Base-by-base conservation (phyloP, 2,797 vertebrate species). In the Halcyon badia region DNA sequence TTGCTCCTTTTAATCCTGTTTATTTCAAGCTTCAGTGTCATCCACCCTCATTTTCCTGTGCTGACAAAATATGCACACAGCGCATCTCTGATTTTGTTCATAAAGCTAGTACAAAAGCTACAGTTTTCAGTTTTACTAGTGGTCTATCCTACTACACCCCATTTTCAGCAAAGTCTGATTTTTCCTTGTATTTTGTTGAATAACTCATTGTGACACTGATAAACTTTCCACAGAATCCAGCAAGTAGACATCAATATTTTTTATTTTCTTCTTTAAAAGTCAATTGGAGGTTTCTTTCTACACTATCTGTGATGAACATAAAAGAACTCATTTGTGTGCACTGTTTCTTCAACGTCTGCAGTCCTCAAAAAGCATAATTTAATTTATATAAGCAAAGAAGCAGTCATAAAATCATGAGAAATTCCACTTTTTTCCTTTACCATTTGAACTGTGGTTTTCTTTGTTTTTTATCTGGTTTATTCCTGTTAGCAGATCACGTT, bases 1-100 rank as follows among this genome's bases (percentile, higher is more conserved):
- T 84, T 94, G 80, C 80, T 88, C 73, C 89, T 91, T 95, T 86
- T 95, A 91, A 90, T 90, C 72, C 79, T 86, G 44, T 20, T 96
- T 86, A 88, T 90, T 94, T 95, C 83, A 89, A 83, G 46, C 44
- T 83, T 89, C 78, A 66, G 46, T 37, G 48, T 93, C 83, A 95
- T 64, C 62, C 62, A 70, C 56, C 7, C 76, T 91, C 65, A 88
- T 81, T 95, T 92, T 81, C 70, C 83, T 79, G 51, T 16, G 25
- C 62, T 79, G 83, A 51, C 28, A 91, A 95, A 92, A 94, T 30
- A 86, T 2, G 20, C 0, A 1, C n/a, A 24, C 20, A 42, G 17
- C 88, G 41, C 35, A 89, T 56, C 69, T 76, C 85, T 69, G 57
- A 81, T 91, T 85, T 77, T 80, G 58, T 44, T 88, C 95, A 66